A percentile compares a stretch with the other conserved stretches of the same genome.
Evolutionary conservation across 2,888 invertebrate species (phyloP).

Genomic region (Zeuzera pyrina): DNA sequence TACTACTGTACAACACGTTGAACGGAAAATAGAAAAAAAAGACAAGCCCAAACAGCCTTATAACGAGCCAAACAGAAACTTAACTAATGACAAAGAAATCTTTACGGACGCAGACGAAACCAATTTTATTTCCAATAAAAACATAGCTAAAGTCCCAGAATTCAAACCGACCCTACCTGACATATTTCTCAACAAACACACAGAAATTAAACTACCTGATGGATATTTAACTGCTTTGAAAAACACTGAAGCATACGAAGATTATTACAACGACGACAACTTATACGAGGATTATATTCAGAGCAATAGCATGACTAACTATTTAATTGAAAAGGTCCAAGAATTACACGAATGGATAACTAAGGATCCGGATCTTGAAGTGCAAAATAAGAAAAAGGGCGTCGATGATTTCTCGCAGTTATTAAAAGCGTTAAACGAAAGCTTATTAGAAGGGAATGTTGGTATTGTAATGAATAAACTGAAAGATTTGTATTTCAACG

Average conservation of each 20-base stretch:
- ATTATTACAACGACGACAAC: slow-evolving; percentile 55
- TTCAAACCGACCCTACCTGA: slow-evolving; percentile 52
- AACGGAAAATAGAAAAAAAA: slow-evolving; percentile 56
- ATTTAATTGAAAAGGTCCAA: slow-evolving; percentile 64
- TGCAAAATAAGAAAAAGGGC: slow-evolving; percentile 22
- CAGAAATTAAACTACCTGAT: slow-evolving; percentile 33
- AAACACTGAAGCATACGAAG: slow-evolving; percentile 43
- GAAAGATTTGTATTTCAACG: slow-evolving; percentile 64
- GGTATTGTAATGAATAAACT: slow-evolving; percentile 63
- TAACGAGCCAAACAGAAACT: too few species aligned
- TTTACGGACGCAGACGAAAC: too few species aligned
- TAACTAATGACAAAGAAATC: too few species aligned
- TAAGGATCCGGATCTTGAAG: slow-evolving; percentile 45
- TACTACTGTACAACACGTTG: slow-evolving; percentile 31
- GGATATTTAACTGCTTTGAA: slow-evolving; percentile 32
- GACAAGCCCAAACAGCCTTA: slow-evolving; percentile 38
- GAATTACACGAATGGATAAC: slow-evolving; percentile 68
- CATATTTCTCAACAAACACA: slow-evolving; percentile 24
- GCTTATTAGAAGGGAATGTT: slow-evolving; percentile 60
- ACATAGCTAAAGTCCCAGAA: slow-evolving; percentile 36
- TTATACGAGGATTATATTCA: slow-evolving; percentile 62
- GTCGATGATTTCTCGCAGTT: slow-evolving; percentile 44
- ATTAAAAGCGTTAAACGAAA: slow-evolving; percentile 65
- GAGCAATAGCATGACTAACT: slow-evolving; percentile 59
- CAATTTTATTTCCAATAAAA: too few species aligned